A percentile compares a stretch with the other conserved stretches of the same genome.
Conservation (phyloP, 2,888 invertebrate species). For the Cerastoderma edule region DNA sequence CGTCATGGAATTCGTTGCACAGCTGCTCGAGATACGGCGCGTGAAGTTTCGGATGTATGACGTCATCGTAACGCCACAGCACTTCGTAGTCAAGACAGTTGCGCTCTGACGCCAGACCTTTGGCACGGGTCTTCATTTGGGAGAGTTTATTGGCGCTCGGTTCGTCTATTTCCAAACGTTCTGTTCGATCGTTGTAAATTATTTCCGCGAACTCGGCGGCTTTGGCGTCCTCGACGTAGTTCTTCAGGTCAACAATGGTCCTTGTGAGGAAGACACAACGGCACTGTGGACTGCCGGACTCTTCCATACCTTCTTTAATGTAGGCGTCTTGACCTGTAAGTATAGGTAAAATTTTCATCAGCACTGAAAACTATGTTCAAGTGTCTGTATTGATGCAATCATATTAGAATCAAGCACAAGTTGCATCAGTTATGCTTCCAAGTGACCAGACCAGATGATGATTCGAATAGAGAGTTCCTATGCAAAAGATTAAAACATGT, state of each 20-base stretch:
- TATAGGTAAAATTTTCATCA: neutral
- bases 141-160: slow-evolving; percentile 64
- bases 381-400: no score
- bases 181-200: slow-evolving; percentile 67
- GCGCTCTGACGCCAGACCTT: slow-evolving; percentile 61
- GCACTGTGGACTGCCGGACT: slow-evolving; percentile 63
- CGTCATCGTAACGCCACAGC: slow-evolving; percentile 81
- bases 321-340: slow-evolving; percentile 77
- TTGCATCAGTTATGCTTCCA: no score
- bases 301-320: slow-evolving; percentile 71
- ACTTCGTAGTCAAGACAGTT: slow-evolving; percentile 74
- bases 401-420: neutral
- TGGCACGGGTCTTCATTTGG: slow-evolving; percentile 67
- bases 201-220: slow-evolving; percentile 76
- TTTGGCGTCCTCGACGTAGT: slow-evolving; percentile 75
- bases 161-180: slow-evolving; percentile 67
- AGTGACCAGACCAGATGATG: no score
- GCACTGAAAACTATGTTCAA: no score
- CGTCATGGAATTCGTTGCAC: slow-evolving; percentile 64
- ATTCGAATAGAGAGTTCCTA: no score
- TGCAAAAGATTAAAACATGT: no score
- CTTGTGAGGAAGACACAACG: slow-evolving; percentile 75
- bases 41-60: slow-evolving; percentile 78
- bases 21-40: slow-evolving; percentile 77
- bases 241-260: slow-evolving; percentile 81